Evolutionary conservation across 1,140 invertebrate genomes (phyloP).

Genomic region (Bilobella aurantiaca): DNA sequence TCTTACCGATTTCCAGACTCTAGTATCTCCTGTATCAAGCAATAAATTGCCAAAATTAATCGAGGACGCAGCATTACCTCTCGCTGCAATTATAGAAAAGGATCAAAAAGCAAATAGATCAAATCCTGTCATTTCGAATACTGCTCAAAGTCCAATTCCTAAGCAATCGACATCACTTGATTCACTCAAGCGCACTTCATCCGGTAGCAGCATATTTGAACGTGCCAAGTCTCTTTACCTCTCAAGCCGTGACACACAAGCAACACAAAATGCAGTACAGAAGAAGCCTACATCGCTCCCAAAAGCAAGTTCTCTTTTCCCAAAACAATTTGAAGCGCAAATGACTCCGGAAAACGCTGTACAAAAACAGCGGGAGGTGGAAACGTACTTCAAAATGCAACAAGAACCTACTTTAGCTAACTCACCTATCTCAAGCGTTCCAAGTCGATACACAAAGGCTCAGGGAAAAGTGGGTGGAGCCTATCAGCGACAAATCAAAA

Average conservation of each 20-base stretch:
- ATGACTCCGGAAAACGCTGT: constrained; percentile 57
- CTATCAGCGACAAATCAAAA: constrained; percentile 14
- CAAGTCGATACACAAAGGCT: not conserved
- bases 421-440: not conserved
- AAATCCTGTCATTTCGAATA: constrained; percentile 1
- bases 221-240: constrained; percentile 25
- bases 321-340: constrained; percentile 66
- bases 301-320: constrained; percentile 39
- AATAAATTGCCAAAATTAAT: not conserved
- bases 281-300: constrained; percentile 22
- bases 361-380: constrained; percentile 64
- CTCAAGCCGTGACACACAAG: constrained; percentile 12
- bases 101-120: not conserved
- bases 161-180: not conserved
- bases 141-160: too few relatives aligned
- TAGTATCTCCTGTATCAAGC: constrained; percentile 5
- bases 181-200: constrained; percentile 28
- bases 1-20: constrained; percentile 25
- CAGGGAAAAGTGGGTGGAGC: constrained; percentile 23
- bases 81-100: not conserved
- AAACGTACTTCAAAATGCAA: constrained; percentile 55
- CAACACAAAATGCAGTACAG: constrained; percentile 36
- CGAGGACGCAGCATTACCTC: not conserved
- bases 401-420: not conserved
- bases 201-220: constrained; percentile 31